Percentiles rank a stretch among this genome's conserved stretches.
These are phyloP conservation scores for Premnoplex brunnescens DNA, from an alignment of 2,797 vertebrate genomes.

Conservation along the genomic window DNA sequence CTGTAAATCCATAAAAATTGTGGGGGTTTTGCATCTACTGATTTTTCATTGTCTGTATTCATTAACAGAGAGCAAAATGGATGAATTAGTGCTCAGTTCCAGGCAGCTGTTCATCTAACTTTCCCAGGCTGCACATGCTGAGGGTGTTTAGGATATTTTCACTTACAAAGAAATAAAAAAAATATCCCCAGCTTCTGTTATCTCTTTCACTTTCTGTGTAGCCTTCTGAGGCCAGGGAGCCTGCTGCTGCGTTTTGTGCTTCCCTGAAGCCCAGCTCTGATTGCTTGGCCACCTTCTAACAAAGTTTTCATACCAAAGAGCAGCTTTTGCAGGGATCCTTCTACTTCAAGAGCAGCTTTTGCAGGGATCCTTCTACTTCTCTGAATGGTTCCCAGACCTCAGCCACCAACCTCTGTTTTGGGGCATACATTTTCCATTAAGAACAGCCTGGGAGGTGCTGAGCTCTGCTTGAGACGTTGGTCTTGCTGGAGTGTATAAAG, in stretches of 20 bases:
- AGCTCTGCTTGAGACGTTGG: neutral
- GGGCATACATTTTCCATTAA: neutral
- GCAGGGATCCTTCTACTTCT: neutral
- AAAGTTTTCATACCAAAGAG: neutral
- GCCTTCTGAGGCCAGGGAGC: neutral
- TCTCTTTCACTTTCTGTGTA: neutral
- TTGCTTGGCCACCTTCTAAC: neutral
- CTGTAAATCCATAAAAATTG: constrained; percentile 30
- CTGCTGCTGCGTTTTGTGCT: neutral
- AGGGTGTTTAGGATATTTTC: constrained; percentile 34
- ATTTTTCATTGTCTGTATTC: constrained; percentile 57
- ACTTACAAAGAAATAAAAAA: constrained; percentile 14
- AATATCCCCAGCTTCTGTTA: neutral
- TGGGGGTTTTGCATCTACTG: constrained; percentile 42
- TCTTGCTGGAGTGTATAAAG: neutral
- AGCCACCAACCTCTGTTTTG: neutral
- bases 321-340: neutral
- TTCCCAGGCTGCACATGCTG: constrained; percentile 26
- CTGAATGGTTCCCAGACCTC: neutral
- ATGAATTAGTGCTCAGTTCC: constrained; percentile 41
- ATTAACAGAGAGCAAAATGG: constrained; percentile 41
- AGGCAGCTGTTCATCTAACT: constrained; percentile 50
- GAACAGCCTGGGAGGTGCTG: neutral
- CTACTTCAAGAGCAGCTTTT: neutral
- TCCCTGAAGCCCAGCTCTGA: neutral